Evolutionary conservation across 1,140 invertebrate genomes (phyloP).

Genomic region (Cydia fagiglandana): DNA sequence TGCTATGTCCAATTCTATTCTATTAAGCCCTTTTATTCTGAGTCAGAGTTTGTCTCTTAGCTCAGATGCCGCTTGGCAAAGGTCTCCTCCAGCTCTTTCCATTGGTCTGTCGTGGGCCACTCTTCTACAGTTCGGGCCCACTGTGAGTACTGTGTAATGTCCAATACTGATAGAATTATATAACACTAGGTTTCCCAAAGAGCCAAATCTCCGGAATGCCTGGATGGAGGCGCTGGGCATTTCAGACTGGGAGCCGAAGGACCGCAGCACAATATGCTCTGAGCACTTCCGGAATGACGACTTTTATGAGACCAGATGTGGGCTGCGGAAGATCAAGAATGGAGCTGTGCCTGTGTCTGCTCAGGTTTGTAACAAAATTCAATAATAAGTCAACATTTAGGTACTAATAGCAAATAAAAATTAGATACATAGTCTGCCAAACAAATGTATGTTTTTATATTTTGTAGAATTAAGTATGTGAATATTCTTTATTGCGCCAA

Average conservation of each 20-base stretch:
- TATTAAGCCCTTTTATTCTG: no score
- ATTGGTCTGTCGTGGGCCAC: no score
- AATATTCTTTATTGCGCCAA: no score
- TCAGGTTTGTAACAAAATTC: slow-evolving; percentile 40
- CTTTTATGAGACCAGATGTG: slow-evolving; percentile 56
- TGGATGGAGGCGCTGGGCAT: slow-evolving; percentile 57
- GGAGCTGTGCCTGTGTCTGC: slow-evolving; percentile 52
- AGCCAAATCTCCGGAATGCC: slow-evolving; percentile 40
- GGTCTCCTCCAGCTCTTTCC: no score
- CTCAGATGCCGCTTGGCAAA: no score
- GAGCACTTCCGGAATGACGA: slow-evolving; percentile 59
- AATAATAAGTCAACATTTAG: not conserved
- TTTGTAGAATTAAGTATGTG: no score
- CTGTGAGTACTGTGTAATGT: no score
- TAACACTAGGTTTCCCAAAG: slow-evolving; percentile 55
- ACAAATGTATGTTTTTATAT: no score
- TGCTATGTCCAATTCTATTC: not conserved
- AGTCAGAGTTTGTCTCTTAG: no score
- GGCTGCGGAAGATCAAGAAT: slow-evolving; percentile 50
- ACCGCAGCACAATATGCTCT: slow-evolving; percentile 56
- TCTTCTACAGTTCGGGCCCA: no score
- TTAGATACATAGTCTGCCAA: no score
- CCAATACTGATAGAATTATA: not conserved
- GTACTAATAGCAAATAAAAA: no score
- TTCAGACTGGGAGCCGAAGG: slow-evolving; percentile 52